phyloP scores from a whole-genome alignment of 2,113 vertebrate genomes.

The Cathartes aura region DNA sequence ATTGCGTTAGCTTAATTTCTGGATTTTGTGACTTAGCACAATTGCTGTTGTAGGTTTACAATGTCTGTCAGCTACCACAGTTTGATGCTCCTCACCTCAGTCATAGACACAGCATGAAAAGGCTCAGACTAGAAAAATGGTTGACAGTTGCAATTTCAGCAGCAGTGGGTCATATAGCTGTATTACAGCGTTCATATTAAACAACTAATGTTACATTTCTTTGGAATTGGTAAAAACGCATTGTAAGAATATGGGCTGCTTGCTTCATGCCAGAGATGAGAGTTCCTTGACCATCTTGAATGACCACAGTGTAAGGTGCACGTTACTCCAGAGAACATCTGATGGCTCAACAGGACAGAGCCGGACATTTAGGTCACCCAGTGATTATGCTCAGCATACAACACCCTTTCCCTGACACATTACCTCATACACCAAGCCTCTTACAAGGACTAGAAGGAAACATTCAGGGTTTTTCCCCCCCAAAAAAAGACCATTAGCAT shows the following conservation, averaged over 20 bases:
- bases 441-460: background rate
- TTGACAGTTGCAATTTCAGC: background rate
- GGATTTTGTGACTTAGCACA: background rate
- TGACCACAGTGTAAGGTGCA: rapidly evolving
- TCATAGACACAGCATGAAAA: background rate
- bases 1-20: background rate
- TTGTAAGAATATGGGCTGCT: background rate
- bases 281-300: background rate
- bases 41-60: background rate
- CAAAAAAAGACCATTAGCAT: background rate
- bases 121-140: background rate
- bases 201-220: background rate
- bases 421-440: background rate
- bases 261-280: background rate
- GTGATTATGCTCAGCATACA: rapidly evolving
- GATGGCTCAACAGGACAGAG: background rate
- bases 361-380: background rate
- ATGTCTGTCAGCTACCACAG: background rate
- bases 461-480: rapidly evolving
- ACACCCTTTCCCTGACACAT: background rate
- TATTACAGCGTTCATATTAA: background rate
- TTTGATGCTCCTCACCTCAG: background rate
- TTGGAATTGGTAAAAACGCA: background rate
- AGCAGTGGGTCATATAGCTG: background rate
- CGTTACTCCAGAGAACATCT: background rate